These are phyloP conservation scores for Rissa tridactyla DNA, from an alignment of 2,113 vertebrate genomes.

Conservation along the genomic window DNA sequence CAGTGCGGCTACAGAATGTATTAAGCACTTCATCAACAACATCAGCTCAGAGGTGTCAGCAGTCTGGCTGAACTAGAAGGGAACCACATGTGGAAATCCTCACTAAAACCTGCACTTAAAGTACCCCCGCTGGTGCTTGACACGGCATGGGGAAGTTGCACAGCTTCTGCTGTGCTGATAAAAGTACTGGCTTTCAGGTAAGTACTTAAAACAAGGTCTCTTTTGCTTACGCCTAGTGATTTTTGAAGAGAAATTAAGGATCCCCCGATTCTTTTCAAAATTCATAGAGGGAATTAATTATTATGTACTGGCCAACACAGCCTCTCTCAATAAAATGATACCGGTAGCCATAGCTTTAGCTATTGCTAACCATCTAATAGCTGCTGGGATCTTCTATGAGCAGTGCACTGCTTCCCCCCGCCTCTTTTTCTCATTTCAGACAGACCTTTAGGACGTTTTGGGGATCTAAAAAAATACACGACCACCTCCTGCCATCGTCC, in stretches of 20 bases:
- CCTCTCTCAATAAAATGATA: not conserved
- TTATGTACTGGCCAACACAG: not conserved
- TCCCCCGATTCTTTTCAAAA: not conserved
- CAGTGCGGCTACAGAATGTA: not conserved
- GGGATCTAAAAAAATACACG: not conserved
- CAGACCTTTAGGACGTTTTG: not conserved
- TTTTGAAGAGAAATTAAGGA: conserved; percentile 1
- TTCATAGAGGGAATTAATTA: not conserved
- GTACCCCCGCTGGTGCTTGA: not conserved
- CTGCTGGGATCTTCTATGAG: not conserved
- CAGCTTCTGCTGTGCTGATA: not conserved
- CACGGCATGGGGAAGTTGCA: not conserved
- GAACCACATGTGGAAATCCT: not conserved
- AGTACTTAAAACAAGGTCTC: not conserved
- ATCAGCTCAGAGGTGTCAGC: not conserved
- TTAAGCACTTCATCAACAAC: conserved; percentile 31
- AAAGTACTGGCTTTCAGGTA: not conserved
- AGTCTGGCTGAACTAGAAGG: not conserved
- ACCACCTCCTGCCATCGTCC: not conserved
- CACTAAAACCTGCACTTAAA: conserved; percentile 10
- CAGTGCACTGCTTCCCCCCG: not conserved
- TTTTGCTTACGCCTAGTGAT: not conserved
- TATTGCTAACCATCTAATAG: not conserved
- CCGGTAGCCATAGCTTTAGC: not conserved
- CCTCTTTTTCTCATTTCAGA: not conserved